Base-by-base conservation (phyloP, 1,140 invertebrate genomes). In the Drosophila virilis region DNA sequence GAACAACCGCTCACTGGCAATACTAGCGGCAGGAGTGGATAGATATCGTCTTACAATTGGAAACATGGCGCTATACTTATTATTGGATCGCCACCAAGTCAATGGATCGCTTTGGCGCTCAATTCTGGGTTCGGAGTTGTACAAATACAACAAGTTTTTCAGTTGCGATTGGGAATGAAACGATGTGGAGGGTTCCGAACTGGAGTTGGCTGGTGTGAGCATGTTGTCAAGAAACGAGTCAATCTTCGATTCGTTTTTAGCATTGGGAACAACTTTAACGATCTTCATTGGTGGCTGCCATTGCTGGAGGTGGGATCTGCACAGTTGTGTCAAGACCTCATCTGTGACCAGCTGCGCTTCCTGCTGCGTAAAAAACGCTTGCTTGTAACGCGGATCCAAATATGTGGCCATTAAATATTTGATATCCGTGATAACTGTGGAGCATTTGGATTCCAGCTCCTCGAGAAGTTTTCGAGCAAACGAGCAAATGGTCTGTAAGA, bases 301-400 rank as follows among this genome's bases (percentile, higher is more conserved):
- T 6, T 50, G 48, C 1, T 51, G 15, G 5, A 28, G 15, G 7
- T 58, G 64, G 3, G 22, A n/a, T 32, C 35, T 10, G 15, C 32
- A 35, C 0, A 79, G 42, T 22, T 70, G 37, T 8, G 59, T 1
- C 8, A 85, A 22, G 22, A 80, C 40, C 40, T 80, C 69, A 28
- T 85, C 72, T n/a, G 78, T 71, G 8, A 84, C 81, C 17, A 77
- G 50, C 7, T 77, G 55, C 33, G 73, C 69, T 33, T 84, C 73
- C 12, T 67, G 73, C 10, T 84, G 77, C 6, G 37, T 85, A 1
- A 84, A 84, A 22, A 84, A 84, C 0, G 80, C 77, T 13, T 85
- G 80, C 37, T 84, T 84, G 42, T 84, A 84, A 1, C 80, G 70
- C 2, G 80, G 80, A 80, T 84, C 80, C 48, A 84, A 85, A 46